A percentile compares a stretch with the other conserved stretches of the same genome.
Conservation (phyloP, 2,797 vertebrate species). For the Podarcis siculus region DNA sequence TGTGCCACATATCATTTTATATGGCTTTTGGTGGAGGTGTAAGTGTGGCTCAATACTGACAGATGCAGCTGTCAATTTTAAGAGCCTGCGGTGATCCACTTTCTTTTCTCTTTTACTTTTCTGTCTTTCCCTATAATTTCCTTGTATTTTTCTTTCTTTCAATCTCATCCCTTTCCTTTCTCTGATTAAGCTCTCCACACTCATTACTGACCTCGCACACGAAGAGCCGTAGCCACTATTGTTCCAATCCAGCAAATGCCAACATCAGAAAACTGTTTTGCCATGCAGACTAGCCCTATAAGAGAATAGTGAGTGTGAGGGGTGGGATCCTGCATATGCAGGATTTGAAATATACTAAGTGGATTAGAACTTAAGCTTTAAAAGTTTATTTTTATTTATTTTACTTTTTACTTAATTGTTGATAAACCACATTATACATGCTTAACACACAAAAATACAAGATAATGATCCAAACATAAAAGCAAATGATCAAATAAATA, state of each 20-base stretch:
- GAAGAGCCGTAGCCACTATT: background rate
- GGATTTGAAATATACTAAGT: background rate
- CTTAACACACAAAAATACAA: too few relatives aligned
- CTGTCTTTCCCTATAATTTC: background rate
- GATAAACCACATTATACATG: too few relatives aligned
- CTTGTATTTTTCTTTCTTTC: background rate
- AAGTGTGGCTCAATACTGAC: background rate
- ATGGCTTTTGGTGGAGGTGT: background rate
- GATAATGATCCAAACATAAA: too few relatives aligned
- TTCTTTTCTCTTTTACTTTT: background rate
- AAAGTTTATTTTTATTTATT: background rate
- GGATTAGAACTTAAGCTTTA: background rate
- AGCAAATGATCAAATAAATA: too few relatives aligned
- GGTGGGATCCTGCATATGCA: background rate
- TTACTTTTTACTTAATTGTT: too few relatives aligned
- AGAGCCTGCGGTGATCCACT: background rate
- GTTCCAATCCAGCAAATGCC: background rate
- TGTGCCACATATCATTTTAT: constrained; percentile 2
- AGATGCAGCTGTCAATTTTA: background rate
- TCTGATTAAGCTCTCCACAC: too few relatives aligned
- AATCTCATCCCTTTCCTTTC: background rate
- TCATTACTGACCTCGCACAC: background rate
- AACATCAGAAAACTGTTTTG: background rate
- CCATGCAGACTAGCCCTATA: background rate
- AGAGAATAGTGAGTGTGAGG: background rate